Evolutionary conservation across 2,888 invertebrate species (phyloP).

Genomic region (Ormyrus pomaceus): DNA sequence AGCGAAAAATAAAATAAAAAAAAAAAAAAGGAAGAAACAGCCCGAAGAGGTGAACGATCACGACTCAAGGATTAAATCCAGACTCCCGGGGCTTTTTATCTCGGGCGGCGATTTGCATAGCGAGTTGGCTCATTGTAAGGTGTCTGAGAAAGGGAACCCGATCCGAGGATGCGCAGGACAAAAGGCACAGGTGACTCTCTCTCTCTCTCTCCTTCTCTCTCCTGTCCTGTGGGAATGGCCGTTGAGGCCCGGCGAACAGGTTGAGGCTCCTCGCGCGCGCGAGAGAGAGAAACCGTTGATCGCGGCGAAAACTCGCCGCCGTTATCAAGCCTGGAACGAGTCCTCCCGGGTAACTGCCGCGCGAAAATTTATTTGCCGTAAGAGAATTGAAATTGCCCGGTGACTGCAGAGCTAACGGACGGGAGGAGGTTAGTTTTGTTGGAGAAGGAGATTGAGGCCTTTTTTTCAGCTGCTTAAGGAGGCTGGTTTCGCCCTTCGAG

Average conservation of each 20-base stretch:
- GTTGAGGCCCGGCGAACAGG: conserved; percentile 68
- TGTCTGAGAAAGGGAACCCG: conserved; percentile 40
- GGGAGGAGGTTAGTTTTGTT: no score
- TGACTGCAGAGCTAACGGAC: not conserved
- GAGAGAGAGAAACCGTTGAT: conserved; percentile 50
- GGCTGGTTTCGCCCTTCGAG: no score
- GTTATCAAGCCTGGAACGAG: conserved; percentile 33
- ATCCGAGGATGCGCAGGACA: conserved; percentile 65
- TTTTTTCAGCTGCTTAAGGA: not conserved
- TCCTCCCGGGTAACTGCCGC: conserved; percentile 32
- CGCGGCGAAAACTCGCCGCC: conserved; percentile 42
- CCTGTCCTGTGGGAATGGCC: conserved; percentile 71
- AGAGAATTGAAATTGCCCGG: conserved; percentile 14
- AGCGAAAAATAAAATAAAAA: not conserved
- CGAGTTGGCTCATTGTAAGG: conserved; percentile 27
- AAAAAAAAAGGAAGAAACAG: no score
- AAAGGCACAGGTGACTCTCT: conserved; percentile 64
- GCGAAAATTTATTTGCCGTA: conserved; percentile 27
- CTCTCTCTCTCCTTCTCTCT: no score
- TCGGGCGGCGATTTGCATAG: conserved; percentile 42
- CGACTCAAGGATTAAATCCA: conserved; percentile 21
- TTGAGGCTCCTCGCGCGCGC: conserved; percentile 58
- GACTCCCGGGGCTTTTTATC: conserved; percentile 34
- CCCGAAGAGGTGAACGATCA: conserved; percentile 24
- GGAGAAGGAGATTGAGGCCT: not conserved